Base-by-base conservation (phyloP, 2,888 invertebrate species). In the Toxonevra muliebris region DNA sequence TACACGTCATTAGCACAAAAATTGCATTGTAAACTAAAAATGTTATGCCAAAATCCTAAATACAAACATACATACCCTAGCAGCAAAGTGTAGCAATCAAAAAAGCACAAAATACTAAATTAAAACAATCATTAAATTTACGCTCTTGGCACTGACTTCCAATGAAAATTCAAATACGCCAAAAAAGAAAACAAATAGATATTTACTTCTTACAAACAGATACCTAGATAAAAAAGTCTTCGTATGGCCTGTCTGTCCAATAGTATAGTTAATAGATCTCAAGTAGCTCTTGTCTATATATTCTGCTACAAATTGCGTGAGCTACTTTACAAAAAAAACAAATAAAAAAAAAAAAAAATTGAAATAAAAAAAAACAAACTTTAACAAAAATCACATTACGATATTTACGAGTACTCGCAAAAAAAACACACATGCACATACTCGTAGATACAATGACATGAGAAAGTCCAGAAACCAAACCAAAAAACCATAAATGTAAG, bases 381-480 rank as follows among this genome's bases (percentile, higher is more conserved):
- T 48, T 15, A 9, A 48, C n/a, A 48, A 54, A 15, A n/a, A 17
- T 19, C 20, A 54, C 20, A 54, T 19, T 30, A 30, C 3, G 2
- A 30, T 30, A 30, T 30, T 30, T 30, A 30, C 30, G 30, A 30
- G 17, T 20, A 15, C 19, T 19, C 15, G 17, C 17, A 54, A 54
- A 20, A 54, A 12, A 19, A 13, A 17, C 13, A 17, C 17, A 20
- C 30, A 30, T 30, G 30, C 30, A 30, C 30, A 7, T 30, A 30
- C 30, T 41, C 9, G 9, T 17, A 48, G 9, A n/a, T 45, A 20
- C 48, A 64, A 57, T 69, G 69, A 65, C 69, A 72, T 70, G 70
- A 74, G 70, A 70, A 71, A 71, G 66, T 68, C 69, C 71, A 72
- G 67, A 55, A 69, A 42, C 54, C 57, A 50, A 59, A 45, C 40